phyloP scores from a whole-genome alignment of 2,113 vertebrate genomes.

The Eretmochelys imbricata region DNA sequence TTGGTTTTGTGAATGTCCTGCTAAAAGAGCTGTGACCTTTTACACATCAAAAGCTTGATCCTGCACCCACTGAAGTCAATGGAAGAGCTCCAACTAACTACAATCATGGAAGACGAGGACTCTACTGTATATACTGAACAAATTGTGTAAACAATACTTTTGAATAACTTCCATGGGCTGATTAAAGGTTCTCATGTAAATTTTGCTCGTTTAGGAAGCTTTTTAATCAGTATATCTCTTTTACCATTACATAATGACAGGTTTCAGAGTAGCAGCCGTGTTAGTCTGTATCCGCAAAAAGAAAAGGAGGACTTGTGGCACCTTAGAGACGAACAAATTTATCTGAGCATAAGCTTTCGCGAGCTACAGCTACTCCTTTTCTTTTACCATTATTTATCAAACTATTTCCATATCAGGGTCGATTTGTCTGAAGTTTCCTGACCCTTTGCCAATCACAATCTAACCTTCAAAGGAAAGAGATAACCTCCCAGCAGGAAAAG shows the following conservation, averaged over 20 bases:
- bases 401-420: constrained; percentile 59
- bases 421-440: constrained; percentile 71
- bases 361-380: neutral
- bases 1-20: constrained; percentile 3
- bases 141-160: constrained; percentile 38
- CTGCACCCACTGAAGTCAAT: neutral
- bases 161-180: neutral
- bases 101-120: neutral
- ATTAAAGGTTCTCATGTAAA: constrained; percentile 24
- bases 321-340: too few species aligned
- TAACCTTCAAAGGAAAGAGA: constrained; percentile 73
- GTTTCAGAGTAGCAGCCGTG: too few species aligned
- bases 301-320: too few species aligned
- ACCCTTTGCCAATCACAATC: constrained; percentile 73
- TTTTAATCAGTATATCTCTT: constrained; percentile 69
- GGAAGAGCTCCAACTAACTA: neutral
- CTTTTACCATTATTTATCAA: constrained; percentile 73
- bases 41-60: neutral
- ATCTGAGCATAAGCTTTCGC: too few species aligned
- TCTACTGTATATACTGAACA: constrained; percentile 28
- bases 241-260: constrained; percentile 41
- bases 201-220: constrained; percentile 66
- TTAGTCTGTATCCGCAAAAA: too few species aligned
- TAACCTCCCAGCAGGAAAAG: constrained; percentile 66
- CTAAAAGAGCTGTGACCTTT: rapidly evolving